Evolutionary conservation across 2,888 invertebrate genomes (phyloP), one percentile per base, ranked within the genome.

Genomic region (Palloptera scutellata): DNA sequence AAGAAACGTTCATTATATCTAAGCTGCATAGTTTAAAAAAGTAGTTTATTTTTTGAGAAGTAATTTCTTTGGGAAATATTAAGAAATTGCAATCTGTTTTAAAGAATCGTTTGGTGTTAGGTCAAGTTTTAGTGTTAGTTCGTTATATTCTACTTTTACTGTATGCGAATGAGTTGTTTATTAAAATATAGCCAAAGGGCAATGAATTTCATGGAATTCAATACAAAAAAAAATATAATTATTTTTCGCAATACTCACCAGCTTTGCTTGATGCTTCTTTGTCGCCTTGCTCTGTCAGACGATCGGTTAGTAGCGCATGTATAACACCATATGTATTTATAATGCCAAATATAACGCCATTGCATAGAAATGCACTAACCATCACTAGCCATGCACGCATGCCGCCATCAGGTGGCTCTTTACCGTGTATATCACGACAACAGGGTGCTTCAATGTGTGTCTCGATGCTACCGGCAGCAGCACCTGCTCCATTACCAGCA

Each of bases 241-340:
- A 30, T 4, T 30, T 30, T 30, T 30, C 30, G 30, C 30, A 30
- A 4, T 30, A 87, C 90, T 90, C 86, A 95, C 96, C 91, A 79
- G 95, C 93, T 87, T 93, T 92, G 74, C 92, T 91, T 42, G 92
- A 90, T 0, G 92, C 90, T 76, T 92, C 92, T 4, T 87, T 83
- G 57, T 91, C 89, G 17, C 91, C 91, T 67, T 88, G 87, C n/a
- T 86, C 85, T 68, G 86, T 82, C 68, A 95, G 86, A 76, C 89
- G 88, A 61, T 88, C 87, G 76, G 88, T 87, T 55, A 95, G 87
- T 72, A 91, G 89, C 9, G 88, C 87, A 81, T 92, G 93, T 72
- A 96, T 88, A 41, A 95, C 90, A 74, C 95, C 92, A 81, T 92
- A 95, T 0, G 93, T 92, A 86, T 97, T 97, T 79, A 97, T 95